Evolutionary conservation across 1,140 invertebrate genomes (phyloP), one percentile per base, ranked within the genome.

Genomic region (Drosophila guanche): DNA sequence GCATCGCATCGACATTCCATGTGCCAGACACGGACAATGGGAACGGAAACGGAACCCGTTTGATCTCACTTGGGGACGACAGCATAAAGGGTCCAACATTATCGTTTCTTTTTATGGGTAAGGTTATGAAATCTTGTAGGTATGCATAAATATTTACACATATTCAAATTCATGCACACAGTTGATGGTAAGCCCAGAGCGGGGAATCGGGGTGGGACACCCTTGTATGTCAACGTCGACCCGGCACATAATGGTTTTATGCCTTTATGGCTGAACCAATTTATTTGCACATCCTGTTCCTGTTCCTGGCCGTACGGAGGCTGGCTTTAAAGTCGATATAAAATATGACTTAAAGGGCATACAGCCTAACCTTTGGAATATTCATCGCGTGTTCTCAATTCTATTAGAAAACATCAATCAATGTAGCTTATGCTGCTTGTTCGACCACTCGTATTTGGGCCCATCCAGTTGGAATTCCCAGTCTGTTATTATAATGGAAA

Each of bases 231-330:
- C 25, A 2, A 7, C n/a, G 25, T 22, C 7, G 33, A 10, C n/a
- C 45, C 40, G 59, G 20, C 41, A 46, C 45, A 12, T 73, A 73
- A 73, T 69, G 62, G 61, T 45, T 75, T 76, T 59, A 60, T 76
- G 73, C 72, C 65, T 68, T 68, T 68, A 68, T 68, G 62, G 29
- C 72, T 68, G 56, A 76, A 76, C 73, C 73, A 76, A 76, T 76
- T 76, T 76, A 76, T 76, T 76, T 56, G 41, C 42, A 46, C 72
- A 76, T 76, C 72, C 73, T 54, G 62, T 76, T 73, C 52, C 46
- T 40, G 45, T 54, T 74, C 65, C 62, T 40, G 41, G 33, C 29
- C 42, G 48, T 10, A 47, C 67, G 40, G 47, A 14, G 22, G 10
- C 59, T 7, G 23, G 20, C 46, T 45, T 76, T 68, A 76, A 68